Conservation (phyloP, 2,113 vertebrate genomes). For the Chaetorhynchus papuensis region DNA sequence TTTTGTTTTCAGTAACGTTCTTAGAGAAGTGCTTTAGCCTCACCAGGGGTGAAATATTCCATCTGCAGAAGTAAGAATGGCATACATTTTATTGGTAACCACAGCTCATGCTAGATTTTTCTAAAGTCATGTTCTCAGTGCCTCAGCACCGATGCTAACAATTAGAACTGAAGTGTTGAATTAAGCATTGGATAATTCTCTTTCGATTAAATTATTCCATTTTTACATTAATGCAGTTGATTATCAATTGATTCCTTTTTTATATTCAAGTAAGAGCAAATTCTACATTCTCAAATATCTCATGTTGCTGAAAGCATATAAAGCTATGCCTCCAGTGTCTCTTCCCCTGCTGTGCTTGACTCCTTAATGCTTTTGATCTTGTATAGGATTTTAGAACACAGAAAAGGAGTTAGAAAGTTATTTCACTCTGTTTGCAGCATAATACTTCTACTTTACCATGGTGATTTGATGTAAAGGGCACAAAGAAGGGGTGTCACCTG, state of each 20-base stretch:
- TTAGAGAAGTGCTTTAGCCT: neutral
- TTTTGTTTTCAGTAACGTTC: neutral
- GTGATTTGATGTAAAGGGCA: neutral
- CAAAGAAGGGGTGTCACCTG: neutral
- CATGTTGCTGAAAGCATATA: neutral
- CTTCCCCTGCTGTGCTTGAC: neutral
- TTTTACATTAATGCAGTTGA: neutral
- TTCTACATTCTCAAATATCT: neutral
- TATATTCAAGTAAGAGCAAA: neutral
- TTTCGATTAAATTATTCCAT: neutral
- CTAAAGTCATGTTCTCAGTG: neutral
- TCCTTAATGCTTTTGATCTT: neutral
- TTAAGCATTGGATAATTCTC: neutral
- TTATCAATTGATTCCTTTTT: neutral
- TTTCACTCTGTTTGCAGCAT: neutral
- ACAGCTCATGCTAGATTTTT: neutral
- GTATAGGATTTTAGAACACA: neutral
- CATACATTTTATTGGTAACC: neutral
- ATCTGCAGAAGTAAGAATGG: neutral
- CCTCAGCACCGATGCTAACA: neutral
- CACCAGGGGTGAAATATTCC: neutral
- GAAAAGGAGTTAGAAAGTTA: neutral
- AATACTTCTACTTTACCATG: neutral
- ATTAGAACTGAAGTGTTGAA: neutral
- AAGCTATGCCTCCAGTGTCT: neutral